Evolutionary conservation across 2,797 vertebrate species (phyloP).

Genomic region (Acanthopagrus latus): DNA sequence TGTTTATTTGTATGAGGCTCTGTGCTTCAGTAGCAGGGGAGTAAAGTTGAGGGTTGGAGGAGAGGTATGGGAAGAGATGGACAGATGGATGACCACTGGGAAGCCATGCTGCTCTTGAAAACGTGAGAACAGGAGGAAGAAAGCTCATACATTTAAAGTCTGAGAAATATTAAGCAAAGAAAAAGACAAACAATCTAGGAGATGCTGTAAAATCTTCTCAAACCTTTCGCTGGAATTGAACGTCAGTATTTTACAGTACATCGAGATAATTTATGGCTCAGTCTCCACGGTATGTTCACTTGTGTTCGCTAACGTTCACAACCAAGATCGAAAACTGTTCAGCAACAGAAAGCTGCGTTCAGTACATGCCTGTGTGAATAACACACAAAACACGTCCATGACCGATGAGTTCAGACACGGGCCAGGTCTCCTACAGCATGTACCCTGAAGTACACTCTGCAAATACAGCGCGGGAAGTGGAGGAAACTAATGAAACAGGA

Average conservation of each 20-base stretch:
- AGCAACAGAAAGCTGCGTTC: slow-evolving; percentile 18
- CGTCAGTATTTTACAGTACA: slow-evolving; percentile 23
- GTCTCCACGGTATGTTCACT: slow-evolving; percentile 57
- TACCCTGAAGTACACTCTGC: slow-evolving; percentile 12
- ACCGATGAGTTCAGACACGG: slow-evolving; percentile 61
- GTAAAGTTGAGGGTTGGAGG: slow-evolving; percentile 26
- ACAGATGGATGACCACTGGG: slow-evolving; percentile 37
- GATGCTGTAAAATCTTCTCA: background rate
- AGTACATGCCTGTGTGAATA: slow-evolving; percentile 45
- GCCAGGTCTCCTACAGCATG: slow-evolving; percentile 31
- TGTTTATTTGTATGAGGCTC: slow-evolving; percentile 59
- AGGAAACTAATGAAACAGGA: slow-evolving; percentile 12
- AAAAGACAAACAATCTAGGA: background rate
- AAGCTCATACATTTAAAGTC: background rate
- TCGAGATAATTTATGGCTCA: slow-evolving; percentile 22
- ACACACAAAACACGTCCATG: slow-evolving; percentile 46
- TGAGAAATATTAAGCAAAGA: slow-evolving; percentile 3
- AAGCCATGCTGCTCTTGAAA: slow-evolving; percentile 45
- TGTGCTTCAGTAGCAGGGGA: slow-evolving; percentile 38
- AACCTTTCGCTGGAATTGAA: slow-evolving; percentile 13
- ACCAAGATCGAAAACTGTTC: slow-evolving; percentile 59
- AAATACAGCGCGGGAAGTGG: slow-evolving; percentile 32
- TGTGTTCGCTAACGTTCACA: slow-evolving; percentile 74
- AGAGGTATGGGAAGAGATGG: slow-evolving; percentile 39
- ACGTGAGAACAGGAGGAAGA: slow-evolving; percentile 48